Percentiles rank a stretch among this genome's conserved stretches.
Conservation (phyloP, 2,113 vertebrate species). For the Mystacornis crossleyi region DNA sequence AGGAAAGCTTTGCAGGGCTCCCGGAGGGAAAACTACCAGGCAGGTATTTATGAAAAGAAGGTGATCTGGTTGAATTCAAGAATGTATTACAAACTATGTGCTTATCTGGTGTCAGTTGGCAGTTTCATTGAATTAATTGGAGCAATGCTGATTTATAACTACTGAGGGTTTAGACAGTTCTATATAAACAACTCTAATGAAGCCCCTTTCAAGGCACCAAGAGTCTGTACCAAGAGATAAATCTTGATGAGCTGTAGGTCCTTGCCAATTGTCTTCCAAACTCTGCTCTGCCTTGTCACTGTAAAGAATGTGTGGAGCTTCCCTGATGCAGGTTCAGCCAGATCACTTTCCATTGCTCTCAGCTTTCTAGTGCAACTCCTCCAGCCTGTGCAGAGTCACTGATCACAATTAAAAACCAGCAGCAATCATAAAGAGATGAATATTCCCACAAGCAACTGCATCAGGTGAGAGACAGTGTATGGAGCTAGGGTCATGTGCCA, state of each 20-base stretch:
- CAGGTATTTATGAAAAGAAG: background rate
- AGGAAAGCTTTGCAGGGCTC: background rate
- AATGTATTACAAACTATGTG: background rate
- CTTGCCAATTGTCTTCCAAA: background rate
- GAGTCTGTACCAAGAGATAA: background rate
- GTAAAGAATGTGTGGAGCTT: background rate
- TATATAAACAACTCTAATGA: background rate
- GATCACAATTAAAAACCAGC: background rate
- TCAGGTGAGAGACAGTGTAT: background rate
- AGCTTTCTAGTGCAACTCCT: background rate
- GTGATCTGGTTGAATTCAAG: background rate
- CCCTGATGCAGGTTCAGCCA: background rate
- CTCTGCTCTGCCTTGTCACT: background rate
- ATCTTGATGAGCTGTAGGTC: background rate
- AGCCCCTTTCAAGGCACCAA: background rate
- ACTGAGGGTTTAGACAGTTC: background rate
- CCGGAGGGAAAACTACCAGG: background rate
- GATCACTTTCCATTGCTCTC: background rate
- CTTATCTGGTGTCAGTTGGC: background rate
- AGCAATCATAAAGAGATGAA: background rate
- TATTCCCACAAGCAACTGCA: background rate
- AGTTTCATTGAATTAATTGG: slow-evolving; percentile 6
- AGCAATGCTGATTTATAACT: background rate
- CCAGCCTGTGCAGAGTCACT: background rate
- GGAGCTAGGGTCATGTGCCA: background rate